Evolutionary conservation across 2,797 vertebrate species (phyloP), one percentile per base, ranked within the genome.

Genomic region (Anabacerthia variegaticeps): DNA sequence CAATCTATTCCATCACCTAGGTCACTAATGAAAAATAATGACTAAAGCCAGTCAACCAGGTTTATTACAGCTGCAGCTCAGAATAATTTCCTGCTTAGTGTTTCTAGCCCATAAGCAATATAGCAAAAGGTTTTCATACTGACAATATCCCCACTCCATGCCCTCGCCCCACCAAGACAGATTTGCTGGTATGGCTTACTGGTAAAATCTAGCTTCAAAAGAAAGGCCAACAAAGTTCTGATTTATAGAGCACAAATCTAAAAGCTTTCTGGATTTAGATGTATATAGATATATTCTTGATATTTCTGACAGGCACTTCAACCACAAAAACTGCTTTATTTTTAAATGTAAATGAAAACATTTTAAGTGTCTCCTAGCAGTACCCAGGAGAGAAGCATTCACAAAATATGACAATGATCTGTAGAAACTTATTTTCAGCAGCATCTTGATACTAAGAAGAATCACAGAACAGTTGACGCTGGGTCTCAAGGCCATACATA

Each of bases 101-200:
- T 54, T 81, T 86, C 77, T 26, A 54, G 11, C 10, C 46, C 21
- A 11, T 11, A 51, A 67, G 30, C 26, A 73, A 49, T 16, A 43
- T 3, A 87, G 36, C 27, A 68, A 48, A 80, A 84, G 10, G 23
- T 26, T 87, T 49, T 90, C 59, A 12, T 26, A 75, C 17, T 19
- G n/a, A 66, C 10, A 68, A 18, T 37, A 68, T 16, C 12, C 14
- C 28, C 12, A 23, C 15, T 2, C 6, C 20, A 15, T 3, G 1
- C 12, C 6, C 15, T 23, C 3, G 3, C 1, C 15, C 3, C 8
- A 28, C 2, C 14, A 23, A 18, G 7, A 51, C 19, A 51, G 14
- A 63, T 48, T 15, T 81, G 37, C 13, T 52, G 11, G 4, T 61
- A 48, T 3, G 14, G 46, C 22, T 74, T 66, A 49, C 7, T 55